Conservation (phyloP, 2,113 vertebrate species). For the Rhea pennata region DNA sequence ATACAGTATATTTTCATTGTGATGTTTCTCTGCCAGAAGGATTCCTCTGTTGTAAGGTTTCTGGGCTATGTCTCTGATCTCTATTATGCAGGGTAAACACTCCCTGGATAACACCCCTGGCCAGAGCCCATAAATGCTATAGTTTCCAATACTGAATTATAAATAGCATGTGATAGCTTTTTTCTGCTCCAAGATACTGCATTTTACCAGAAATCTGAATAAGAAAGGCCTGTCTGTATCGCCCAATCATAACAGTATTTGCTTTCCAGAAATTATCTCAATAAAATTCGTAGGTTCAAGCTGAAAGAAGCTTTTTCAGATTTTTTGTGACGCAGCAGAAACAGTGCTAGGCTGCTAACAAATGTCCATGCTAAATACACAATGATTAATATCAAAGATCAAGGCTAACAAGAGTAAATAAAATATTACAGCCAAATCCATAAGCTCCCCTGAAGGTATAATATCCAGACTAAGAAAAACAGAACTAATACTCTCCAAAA, state of each 20-base stretch:
- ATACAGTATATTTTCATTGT: background rate
- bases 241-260: slow-evolving; percentile 39
- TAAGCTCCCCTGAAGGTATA: background rate
- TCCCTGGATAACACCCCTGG: slow-evolving; percentile 37
- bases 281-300: background rate
- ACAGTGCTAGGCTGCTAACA: slow-evolving; percentile 11
- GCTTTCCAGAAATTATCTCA: slow-evolving; percentile 31
- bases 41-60: slow-evolving; percentile 59
- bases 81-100: slow-evolving; percentile 59
- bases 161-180: slow-evolving; percentile 36
- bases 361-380: background rate
- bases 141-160: slow-evolving; percentile 46
- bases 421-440: background rate
- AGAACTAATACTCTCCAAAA: background rate
- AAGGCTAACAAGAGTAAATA: background rate
- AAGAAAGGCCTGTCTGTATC: background rate
- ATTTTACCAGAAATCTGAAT: slow-evolving; percentile 29
- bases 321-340: background rate
- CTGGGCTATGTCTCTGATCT: slow-evolving; percentile 34
- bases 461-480: background rate
- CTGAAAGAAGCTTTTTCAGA: slow-evolving; percentile 1
- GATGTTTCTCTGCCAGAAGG: background rate
- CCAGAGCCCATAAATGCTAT: slow-evolving; percentile 32
- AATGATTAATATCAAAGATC: background rate
- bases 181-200: slow-evolving; percentile 26